phyloP scores from a whole-genome alignment of 2,113 vertebrate species.

The Sterrhoptilus dennistouni region DNA sequence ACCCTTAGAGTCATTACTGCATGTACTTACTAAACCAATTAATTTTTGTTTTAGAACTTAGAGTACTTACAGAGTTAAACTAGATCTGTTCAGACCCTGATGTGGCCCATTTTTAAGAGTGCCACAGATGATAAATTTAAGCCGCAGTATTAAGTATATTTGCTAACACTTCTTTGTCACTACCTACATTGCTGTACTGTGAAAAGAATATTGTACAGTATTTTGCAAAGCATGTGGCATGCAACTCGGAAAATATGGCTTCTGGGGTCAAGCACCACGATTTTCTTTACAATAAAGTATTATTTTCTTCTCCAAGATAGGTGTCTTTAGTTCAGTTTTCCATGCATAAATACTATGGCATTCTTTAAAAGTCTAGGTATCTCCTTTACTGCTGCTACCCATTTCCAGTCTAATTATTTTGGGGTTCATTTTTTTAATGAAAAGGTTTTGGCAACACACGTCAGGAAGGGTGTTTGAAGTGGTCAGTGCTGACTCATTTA shows the following conservation, averaged over 20 bases:
- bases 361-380: neutral
- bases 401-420: neutral
- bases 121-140: neutral
- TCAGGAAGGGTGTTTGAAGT: conserved; percentile 48
- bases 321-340: neutral
- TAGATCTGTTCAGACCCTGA: neutral
- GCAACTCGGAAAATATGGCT: neutral
- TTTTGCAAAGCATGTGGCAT: neutral
- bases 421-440: neutral
- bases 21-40: neutral
- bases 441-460: neutral
- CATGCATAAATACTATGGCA: neutral
- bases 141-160: neutral
- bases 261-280: neutral
- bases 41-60: neutral
- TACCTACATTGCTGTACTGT: neutral
- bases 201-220: neutral
- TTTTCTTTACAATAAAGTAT: neutral
- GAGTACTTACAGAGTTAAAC: neutral
- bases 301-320: neutral
- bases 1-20: neutral
- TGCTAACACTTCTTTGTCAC: neutral
- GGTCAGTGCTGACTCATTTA: conserved; percentile 41
- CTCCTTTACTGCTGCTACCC: neutral
- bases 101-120: neutral